Evolutionary conservation across 2,888 invertebrate genomes (phyloP).

Genomic region (Archips crataeganus): DNA sequence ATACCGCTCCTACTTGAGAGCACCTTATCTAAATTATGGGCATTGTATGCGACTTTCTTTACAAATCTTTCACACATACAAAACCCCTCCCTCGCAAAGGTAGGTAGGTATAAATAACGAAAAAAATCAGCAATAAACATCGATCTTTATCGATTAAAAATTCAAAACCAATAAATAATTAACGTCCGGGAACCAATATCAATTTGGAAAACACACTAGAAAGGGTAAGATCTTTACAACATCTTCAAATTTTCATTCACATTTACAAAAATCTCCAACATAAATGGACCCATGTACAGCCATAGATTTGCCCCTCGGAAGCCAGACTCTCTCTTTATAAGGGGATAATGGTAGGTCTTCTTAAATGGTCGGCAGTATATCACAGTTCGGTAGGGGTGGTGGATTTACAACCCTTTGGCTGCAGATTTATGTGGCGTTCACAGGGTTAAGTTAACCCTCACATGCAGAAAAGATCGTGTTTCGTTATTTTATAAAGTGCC

Average conservation of each 20-base stretch:
- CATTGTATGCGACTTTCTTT: no score
- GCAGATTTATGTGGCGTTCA: constrained; percentile 77
- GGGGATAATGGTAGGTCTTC: constrained; percentile 49
- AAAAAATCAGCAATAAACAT: constrained; percentile 28
- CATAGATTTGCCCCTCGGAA: constrained; percentile 42
- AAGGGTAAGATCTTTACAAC: constrained; percentile 69
- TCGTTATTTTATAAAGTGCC: constrained; percentile 81
- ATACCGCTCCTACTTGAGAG: no score
- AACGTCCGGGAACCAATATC: constrained; percentile 67
- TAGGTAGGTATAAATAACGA: constrained; percentile 13
- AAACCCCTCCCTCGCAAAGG: not conserved
- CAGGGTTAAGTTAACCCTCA: constrained; percentile 71
- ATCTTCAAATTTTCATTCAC: constrained; percentile 79
- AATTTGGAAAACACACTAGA: constrained; percentile 77
- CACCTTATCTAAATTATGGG: no score
- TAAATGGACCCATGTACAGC: constrained; percentile 51
- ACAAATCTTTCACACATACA: no score
- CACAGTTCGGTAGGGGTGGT: constrained; percentile 70
- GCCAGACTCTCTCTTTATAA: constrained; percentile 21
- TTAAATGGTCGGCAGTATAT: constrained; percentile 63
- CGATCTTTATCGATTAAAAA: constrained; percentile 59
- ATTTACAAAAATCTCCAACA: constrained; percentile 64
- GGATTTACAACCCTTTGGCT: constrained; percentile 83
- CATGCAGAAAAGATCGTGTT: constrained; percentile 79
- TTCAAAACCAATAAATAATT: constrained; percentile 61